phyloP scores from a whole-genome alignment of 2,888 invertebrate genomes.

The Lepidonotus clava region DNA sequence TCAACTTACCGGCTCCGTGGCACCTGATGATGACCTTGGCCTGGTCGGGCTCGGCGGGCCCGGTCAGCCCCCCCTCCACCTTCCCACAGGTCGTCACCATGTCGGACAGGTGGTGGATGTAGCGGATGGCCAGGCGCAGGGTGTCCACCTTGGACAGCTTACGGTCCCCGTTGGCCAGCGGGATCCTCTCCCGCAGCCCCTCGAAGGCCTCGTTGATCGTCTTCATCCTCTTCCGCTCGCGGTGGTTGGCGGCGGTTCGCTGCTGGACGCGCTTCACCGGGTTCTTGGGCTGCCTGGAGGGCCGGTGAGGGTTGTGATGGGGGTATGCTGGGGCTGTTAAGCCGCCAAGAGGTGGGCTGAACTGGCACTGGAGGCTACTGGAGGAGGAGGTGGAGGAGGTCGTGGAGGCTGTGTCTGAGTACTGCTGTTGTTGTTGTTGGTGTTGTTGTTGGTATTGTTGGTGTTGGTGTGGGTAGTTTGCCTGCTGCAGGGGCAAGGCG shows the following conservation, averaged over 20 bases:
- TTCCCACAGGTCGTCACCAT: conserved; percentile 83
- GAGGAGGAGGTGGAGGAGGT: background rate
- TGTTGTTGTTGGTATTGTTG: background rate
- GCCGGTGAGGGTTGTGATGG: background rate
- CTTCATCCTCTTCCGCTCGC: conserved; percentile 96
- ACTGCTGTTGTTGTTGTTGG: too few relatives aligned
- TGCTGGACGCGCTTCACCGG: conserved; percentile 88
- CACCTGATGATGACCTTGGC: conserved; percentile 91
- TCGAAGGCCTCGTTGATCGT: conserved; percentile 98
- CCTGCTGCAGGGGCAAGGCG: background rate
- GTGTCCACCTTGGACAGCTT: conserved; percentile 97
- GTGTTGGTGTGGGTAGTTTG: too few relatives aligned
- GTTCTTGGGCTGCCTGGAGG: conserved; percentile 39
- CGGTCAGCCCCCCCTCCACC: conserved; percentile 79
- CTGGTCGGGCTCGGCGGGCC: conserved; percentile 86
- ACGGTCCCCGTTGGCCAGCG: conserved; percentile 89
- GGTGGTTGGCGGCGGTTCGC: conserved; percentile 94
- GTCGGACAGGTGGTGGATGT: conserved; percentile 94
- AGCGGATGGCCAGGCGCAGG: conserved; percentile 93
- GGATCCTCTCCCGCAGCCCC: conserved; percentile 93
- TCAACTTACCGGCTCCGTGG: conserved; percentile 16
- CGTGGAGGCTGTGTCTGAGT: background rate
- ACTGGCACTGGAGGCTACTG: background rate
- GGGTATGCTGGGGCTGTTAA: background rate
- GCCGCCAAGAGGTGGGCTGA: background rate